Base-by-base conservation (phyloP, 2,888 invertebrate species). In the Bugulina stolonifera region DNA sequence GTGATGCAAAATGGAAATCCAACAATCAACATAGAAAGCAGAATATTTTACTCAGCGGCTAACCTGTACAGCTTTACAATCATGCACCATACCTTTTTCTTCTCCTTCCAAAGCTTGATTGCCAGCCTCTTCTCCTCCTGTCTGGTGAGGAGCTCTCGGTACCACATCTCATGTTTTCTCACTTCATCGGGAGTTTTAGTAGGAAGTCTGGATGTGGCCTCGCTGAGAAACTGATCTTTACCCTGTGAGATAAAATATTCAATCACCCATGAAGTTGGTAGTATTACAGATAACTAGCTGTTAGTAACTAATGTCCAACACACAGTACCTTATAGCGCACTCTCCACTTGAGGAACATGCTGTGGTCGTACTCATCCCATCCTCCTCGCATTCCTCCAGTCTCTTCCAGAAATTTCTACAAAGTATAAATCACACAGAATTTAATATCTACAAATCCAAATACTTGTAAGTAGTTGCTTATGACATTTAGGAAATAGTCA, bases 331-430 rank as follows among this genome's bases (percentile, higher is more conserved):
- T 81, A 71, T 81, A 80, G 75, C 79, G 78, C 58, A 78, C 80
- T 73, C 82, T 75, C 73, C 80, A 82, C 73, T 81, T 81, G 10
- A 84, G 77, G 73, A 83, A 84, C 27, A 82, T 82, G 34, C 79
- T 78, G 76, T 84, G 83, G 75, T 84, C 84, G 74, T 83, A 81
- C 70, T 83, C 83, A 76, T 83, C 83, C 84, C 84, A 84, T 0
- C 83, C 83, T 52, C 83, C 83, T 69, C 81, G 75, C 23, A 78
- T 76, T 1, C 84, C 84, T 69, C 83, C 83, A 35, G 77, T 81
- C 74, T 83, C 80, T 71, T 79, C 78, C 27, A 83, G 75, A 77
- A 83, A 84, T 78, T 79, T 81, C 82, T 83, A 76, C 34, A 77
- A 77, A n/a, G n/a, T n/a, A n/a, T n/a, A n/a, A n/a, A n/a, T n/a